These are phyloP conservation scores for Cranoglanis bouderius DNA, from an alignment of 2,113 vertebrate genomes.

Conservation along the genomic window DNA sequence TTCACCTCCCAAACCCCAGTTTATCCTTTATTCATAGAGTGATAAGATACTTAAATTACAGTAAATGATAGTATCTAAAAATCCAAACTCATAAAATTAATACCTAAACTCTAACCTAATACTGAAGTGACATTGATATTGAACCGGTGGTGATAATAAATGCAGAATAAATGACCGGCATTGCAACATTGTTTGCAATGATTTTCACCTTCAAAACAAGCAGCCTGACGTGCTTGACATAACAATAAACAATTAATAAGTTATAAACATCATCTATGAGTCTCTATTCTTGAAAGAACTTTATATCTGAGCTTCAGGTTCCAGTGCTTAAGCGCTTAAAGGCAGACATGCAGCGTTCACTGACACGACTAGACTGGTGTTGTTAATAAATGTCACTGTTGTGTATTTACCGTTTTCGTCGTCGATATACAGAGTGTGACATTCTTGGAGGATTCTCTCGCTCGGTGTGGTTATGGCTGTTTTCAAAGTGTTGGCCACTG, in stretches of 20 bases:
- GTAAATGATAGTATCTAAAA: neutral
- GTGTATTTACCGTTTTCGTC: constrained; percentile 72
- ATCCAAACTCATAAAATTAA: neutral
- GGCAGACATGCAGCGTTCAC: constrained; percentile 9
- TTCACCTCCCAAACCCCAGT: neutral
- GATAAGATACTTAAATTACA: neutral
- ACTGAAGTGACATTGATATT: neutral
- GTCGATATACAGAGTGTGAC: constrained; percentile 76
- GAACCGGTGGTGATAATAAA: neutral
- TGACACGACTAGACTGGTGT: neutral
- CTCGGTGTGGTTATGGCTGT: constrained; percentile 73
- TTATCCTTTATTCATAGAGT: neutral
- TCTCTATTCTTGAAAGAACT: neutral
- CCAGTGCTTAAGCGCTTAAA: neutral
- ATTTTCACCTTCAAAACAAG: neutral
- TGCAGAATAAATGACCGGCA: neutral
- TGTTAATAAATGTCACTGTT: neutral
- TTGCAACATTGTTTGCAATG: neutral
- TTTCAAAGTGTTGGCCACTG: constrained; percentile 75
- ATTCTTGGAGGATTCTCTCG: constrained; percentile 76
- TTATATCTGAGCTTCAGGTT: neutral
- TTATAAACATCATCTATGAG: neutral
- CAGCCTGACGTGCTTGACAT: neutral
- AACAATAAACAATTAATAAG: neutral
- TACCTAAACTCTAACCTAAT: neutral